These are phyloP conservation scores for Turnix velox DNA, from an alignment of 2,113 vertebrate species.

Conservation along the genomic window DNA sequence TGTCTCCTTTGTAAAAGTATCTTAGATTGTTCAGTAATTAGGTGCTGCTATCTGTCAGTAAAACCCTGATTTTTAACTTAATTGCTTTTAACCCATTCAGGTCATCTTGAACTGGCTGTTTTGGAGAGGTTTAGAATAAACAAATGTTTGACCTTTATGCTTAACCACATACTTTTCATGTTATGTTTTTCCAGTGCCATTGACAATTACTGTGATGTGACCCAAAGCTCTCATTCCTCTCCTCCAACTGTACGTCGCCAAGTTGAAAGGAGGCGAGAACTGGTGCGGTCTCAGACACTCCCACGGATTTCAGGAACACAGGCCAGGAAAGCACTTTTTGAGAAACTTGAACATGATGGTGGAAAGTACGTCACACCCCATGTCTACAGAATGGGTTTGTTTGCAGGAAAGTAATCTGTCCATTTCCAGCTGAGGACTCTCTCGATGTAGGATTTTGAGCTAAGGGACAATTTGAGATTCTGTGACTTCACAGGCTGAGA, in stretches of 20 bases:
- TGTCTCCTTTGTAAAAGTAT: not conserved
- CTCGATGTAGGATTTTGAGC: not conserved
- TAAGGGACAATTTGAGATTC: not conserved
- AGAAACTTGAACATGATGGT: conserved; percentile 83
- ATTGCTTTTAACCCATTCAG: not conserved
- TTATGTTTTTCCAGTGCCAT: conserved; percentile 21
- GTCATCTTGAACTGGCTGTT: not conserved
- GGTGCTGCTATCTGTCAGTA: not conserved
- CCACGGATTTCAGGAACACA: conserved; percentile 77
- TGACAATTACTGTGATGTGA: conserved; percentile 25
- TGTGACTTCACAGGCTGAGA: not conserved
- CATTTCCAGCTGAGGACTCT: not conserved
- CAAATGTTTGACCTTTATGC: not conserved
- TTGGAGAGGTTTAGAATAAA: not conserved
- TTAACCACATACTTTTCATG: not conserved
- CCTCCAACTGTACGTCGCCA: conserved; percentile 47
- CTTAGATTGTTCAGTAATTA: not conserved
- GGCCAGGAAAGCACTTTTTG: conserved; percentile 83
- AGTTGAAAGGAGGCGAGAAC: conserved; percentile 79
- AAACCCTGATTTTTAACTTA: not conserved
- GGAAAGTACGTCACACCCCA: conserved; percentile 70
- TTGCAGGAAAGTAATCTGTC: not conserved
- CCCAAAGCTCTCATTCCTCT: conserved; percentile 42
- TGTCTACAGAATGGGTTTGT: not conserved
- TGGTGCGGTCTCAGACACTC: conserved; percentile 83